phyloP scores from a whole-genome alignment of 2,113 vertebrate genomes.

The Xiphophorus hellerii region DNA sequence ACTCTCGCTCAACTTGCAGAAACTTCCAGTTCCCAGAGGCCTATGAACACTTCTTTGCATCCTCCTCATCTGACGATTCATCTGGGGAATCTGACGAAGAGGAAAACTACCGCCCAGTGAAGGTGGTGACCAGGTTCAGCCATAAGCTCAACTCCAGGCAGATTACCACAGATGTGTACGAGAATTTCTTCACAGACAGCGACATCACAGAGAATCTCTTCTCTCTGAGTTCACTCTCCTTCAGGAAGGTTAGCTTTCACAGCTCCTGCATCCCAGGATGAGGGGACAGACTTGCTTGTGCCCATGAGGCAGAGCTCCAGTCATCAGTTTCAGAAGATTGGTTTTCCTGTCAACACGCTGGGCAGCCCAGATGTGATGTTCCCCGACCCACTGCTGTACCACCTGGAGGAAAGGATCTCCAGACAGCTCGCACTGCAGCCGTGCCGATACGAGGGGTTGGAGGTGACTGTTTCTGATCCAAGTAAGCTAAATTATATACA shows the following conservation, averaged over 20 bases:
- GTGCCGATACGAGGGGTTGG: slow-evolving; percentile 53
- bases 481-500: slow-evolving; percentile 77
- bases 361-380: slow-evolving; percentile 42
- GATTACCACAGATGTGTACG: slow-evolving; percentile 77
- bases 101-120: slow-evolving; percentile 45
- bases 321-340: slow-evolving; percentile 12
- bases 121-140: slow-evolving; percentile 64
- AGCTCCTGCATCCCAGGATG: slow-evolving; percentile 19
- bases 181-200: slow-evolving; percentile 77
- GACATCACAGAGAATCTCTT: slow-evolving; percentile 67
- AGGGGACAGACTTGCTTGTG: slow-evolving; percentile 13
- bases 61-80: slow-evolving; percentile 71
- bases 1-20: slow-evolving; percentile 50
- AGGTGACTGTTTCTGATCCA: slow-evolving; percentile 73
- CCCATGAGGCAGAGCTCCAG: slow-evolving; percentile 23
- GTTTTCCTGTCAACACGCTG: slow-evolving; percentile 27
- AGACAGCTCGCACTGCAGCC: slow-evolving; percentile 50
- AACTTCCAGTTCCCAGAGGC: slow-evolving; percentile 83
- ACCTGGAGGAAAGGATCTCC: slow-evolving; percentile 65
- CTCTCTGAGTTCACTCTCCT: slow-evolving; percentile 74
- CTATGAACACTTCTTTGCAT: slow-evolving; percentile 90
- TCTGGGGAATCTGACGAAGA: slow-evolving; percentile 67
- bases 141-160: not conserved
- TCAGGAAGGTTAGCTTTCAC: slow-evolving; percentile 64
- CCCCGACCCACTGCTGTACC: slow-evolving; percentile 55